phyloP scores from a whole-genome alignment of 2,113 vertebrate genomes.

The Brachypteracias leptosomus region DNA sequence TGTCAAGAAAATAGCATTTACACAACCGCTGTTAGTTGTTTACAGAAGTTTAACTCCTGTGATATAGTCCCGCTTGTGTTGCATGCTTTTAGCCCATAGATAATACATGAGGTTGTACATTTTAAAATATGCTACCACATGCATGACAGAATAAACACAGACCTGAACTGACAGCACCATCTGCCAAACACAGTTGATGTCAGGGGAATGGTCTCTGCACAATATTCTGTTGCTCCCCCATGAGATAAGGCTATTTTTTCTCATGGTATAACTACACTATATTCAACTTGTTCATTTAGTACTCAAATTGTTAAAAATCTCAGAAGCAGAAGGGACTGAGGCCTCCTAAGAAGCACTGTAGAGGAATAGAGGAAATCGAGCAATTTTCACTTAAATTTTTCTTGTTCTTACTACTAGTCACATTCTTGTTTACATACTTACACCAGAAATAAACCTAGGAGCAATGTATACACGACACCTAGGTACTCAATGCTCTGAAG shows the following conservation, averaged over 20 bases:
- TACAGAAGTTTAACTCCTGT: slow-evolving; percentile 86
- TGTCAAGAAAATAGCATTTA: slow-evolving; percentile 87
- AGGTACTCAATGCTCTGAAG: background rate
- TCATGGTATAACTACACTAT: slow-evolving; percentile 72
- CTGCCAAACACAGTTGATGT: slow-evolving; percentile 83
- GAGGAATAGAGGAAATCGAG: background rate
- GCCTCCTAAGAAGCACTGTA: background rate
- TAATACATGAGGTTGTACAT: slow-evolving; percentile 81
- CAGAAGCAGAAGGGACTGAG: background rate
- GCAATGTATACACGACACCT: background rate
- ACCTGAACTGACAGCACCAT: slow-evolving; percentile 84
- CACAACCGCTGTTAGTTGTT: slow-evolving; percentile 82
- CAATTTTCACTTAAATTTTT: background rate
- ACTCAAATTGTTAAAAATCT: slow-evolving; percentile 71
- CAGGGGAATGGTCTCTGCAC: slow-evolving; percentile 72
- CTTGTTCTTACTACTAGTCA: background rate
- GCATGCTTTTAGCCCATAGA: slow-evolving; percentile 85
- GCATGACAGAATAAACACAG: slow-evolving; percentile 83
- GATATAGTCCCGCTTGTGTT: slow-evolving; percentile 77
- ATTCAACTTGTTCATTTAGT: slow-evolving; percentile 80
- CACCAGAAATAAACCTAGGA: background rate
- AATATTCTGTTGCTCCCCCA: slow-evolving; percentile 71
- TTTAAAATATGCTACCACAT: slow-evolving; percentile 82
- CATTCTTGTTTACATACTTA: background rate
- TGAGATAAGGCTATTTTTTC: slow-evolving; percentile 78